These are phyloP conservation scores for Dasysyrphus albostriatus DNA, from an alignment of 2,888 invertebrate genomes.

Conservation along the genomic window DNA sequence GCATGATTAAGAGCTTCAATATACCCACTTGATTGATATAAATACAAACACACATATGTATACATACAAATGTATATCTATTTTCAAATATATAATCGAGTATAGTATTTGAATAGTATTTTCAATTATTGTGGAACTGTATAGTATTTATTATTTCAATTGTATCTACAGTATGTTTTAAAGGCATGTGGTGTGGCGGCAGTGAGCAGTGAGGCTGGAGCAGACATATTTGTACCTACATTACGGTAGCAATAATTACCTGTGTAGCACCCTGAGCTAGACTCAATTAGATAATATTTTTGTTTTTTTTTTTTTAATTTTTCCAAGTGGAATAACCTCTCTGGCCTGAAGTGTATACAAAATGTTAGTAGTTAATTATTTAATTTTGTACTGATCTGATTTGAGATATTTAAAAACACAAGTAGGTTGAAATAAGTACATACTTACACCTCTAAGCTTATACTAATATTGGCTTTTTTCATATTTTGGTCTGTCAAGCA, in stretches of 20 bases:
- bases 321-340: slow-evolving; percentile 60
- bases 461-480: too few species aligned
- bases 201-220: neutral
- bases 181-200: neutral
- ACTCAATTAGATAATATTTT: slow-evolving; percentile 70
- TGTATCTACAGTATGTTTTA: slow-evolving; percentile 24
- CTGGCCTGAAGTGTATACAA: neutral
- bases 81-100: slow-evolving; percentile 4
- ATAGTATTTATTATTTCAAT: slow-evolving; percentile 55
- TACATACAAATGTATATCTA: too few species aligned
- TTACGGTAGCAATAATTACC: slow-evolving; percentile 59
- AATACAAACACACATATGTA: too few species aligned
- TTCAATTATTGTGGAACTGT: slow-evolving; percentile 55
- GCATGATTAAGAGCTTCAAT: slow-evolving; percentile 70
- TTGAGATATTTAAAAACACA: neutral
- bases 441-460: neutral
- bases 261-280: slow-evolving; percentile 68
- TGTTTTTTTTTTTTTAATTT: neutral
- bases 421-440: too few species aligned
- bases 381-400: slow-evolving; percentile 7
- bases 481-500: too few species aligned
- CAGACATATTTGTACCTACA: slow-evolving; percentile 43
- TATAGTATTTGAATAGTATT: slow-evolving; percentile 40
- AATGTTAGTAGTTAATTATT: slow-evolving; percentile 20
- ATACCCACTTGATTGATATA: neutral